These are phyloP conservation scores for Elegia similella DNA, from an alignment of 2,888 invertebrate genomes.

Conservation along the genomic window DNA sequence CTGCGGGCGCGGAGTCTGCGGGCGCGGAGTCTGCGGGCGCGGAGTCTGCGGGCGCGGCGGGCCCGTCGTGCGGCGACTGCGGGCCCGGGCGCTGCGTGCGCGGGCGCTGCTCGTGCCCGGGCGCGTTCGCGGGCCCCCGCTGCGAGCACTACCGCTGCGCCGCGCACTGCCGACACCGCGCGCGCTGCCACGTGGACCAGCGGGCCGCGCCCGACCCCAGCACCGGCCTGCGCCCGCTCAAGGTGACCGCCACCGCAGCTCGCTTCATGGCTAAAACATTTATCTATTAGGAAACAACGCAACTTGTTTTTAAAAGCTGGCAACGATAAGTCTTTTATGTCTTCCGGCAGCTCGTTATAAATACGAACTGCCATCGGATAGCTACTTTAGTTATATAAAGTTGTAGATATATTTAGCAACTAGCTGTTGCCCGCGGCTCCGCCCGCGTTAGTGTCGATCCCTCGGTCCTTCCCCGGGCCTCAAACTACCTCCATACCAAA, in stretches of 20 bases:
- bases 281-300: no score
- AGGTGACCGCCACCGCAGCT: constrained; percentile 48
- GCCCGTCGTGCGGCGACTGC: constrained; percentile 64
- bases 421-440: no score
- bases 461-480: no score
- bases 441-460: no score
- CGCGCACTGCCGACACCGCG: constrained; percentile 82
- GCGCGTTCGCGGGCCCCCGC: constrained; percentile 83
- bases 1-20: constrained; percentile 9
- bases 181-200: constrained; percentile 34
- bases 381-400: no score
- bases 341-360: no score
- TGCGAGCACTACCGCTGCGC: constrained; percentile 88
- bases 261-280: no score
- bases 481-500: no score
- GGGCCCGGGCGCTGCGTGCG: constrained; percentile 65
- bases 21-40: constrained; percentile 21
- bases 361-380: no score
- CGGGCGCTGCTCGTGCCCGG: constrained; percentile 82
- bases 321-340: no score
- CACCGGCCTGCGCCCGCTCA: constrained; percentile 16
- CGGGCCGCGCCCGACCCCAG: constrained; percentile 28
- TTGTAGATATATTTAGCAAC: no score
- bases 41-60: constrained; percentile 58
- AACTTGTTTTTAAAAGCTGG: no score